Evolutionary conservation across 23 tunicate genomes (phyloP).

Genomic region (Ascidia mentula): DNA sequence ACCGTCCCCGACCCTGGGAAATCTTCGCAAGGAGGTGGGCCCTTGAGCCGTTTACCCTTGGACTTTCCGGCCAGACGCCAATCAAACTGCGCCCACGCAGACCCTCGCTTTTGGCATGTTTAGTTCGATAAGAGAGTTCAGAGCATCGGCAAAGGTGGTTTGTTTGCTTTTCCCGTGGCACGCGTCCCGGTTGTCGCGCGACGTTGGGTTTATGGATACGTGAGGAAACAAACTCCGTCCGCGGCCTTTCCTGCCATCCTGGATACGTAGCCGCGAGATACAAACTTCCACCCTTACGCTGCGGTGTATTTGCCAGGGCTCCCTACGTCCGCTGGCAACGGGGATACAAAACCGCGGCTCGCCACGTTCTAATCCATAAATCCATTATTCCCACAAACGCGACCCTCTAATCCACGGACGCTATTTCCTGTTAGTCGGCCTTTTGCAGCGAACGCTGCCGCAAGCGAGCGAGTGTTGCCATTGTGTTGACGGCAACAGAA

Average conservation of each 20-base stretch:
- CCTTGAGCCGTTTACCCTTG: neutral
- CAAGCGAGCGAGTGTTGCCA: neutral
- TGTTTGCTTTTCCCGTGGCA: constrained; percentile 4
- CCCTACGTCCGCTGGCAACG: neutral
- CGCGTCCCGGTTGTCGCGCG: neutral
- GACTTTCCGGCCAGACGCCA: neutral
- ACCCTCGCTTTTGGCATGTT: neutral
- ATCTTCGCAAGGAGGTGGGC: neutral
- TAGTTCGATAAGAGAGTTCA: neutral
- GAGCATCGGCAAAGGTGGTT: neutral
- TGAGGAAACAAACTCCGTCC: neutral
- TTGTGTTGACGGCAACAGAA: constrained; percentile 3
- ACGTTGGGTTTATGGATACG: neutral
- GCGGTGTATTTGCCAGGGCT: neutral
- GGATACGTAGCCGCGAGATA: neutral
- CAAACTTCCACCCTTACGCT: neutral
- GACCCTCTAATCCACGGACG: constrained; percentile 5
- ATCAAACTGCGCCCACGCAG: neutral
- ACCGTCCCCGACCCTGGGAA: neutral
- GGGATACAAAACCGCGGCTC: neutral
- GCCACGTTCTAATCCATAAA: no score
- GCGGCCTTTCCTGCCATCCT: no score
- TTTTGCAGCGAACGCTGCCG: neutral
- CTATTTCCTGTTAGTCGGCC: neutral
- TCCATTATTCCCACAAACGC: constrained; percentile 1